Evolutionary conservation across 2,797 vertebrate genomes (phyloP), one percentile per base, ranked within the genome.

Genomic region (Hybognathus amarus): DNA sequence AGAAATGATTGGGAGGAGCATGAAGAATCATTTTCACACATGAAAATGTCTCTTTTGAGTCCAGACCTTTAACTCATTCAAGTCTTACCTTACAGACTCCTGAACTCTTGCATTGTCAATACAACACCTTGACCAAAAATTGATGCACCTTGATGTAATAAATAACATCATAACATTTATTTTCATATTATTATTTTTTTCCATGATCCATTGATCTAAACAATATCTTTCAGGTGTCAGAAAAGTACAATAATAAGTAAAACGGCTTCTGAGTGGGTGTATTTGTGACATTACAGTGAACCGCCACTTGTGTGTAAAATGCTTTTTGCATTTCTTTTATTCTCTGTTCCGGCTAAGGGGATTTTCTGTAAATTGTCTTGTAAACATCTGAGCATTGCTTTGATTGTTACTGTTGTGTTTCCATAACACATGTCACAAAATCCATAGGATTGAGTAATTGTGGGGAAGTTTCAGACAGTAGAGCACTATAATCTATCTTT

Each of bases 391-490:
- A 86, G 64, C 40, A 18, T 54, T 77, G 63, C 67, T 81, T 78
- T 82, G 78, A 84, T 77, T 83, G 77, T 38, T 83, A 61, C 68
- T 36, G 42, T 85, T 83, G 77, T 80, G 66, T 73, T 85, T 40
- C 67, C 73, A 40, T 80, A 54, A 71, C 50, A 85, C 83, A 75
- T 56, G 79, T 63, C 70, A 64, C 45, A 54, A 68, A 83, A 75
- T 80, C 42, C 33, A 22, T 40, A 22, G 22, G 50, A 45, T 45
- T 9, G 64, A 42, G 77, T 61, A 80, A 85, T 69, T 64, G 82
- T 24, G 78, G 82, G 69, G 61, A 87, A 56, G 68, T 74, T 81
- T 77, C 17, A 83, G 83, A n/a, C 6, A 42, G 47, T 18, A 30
- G 13, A 59, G 13, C 70, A 71, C 82, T 85, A 27, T 85, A 85